Percentiles rank a stretch among this genome's conserved stretches.
phyloP scores from a whole-genome alignment of 2,113 vertebrate genomes.

The Clinocottus analis region DNA sequence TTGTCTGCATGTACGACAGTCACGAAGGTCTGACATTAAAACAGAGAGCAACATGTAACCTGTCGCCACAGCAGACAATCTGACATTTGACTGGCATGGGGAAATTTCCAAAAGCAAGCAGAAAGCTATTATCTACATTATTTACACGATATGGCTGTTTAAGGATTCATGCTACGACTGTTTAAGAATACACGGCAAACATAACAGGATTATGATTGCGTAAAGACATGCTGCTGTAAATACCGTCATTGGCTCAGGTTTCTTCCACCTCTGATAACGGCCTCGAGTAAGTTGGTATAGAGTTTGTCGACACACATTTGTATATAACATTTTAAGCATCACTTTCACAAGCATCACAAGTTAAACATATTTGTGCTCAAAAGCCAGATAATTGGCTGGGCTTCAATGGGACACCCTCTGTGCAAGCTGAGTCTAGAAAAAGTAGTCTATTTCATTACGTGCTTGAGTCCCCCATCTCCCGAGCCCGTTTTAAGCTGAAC shows the following conservation, averaged over 20 bases:
- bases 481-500: too few relatives aligned
- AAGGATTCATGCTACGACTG: not conserved
- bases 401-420: not conserved
- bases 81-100: conserved; percentile 25
- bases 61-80: not conserved
- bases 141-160: conserved; percentile 19
- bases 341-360: not conserved
- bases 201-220: not conserved
- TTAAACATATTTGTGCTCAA: not conserved
- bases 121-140: conserved; percentile 12
- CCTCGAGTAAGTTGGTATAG: not conserved
- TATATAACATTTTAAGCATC: not conserved
- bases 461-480: too few relatives aligned
- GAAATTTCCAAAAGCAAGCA: conserved; percentile 20
- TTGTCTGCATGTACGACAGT: conserved; percentile 4
- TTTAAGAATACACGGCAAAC: not conserved
- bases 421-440: too few relatives aligned
- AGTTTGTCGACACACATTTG: not conserved
- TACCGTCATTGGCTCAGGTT: not conserved
- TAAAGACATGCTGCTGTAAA: conserved; percentile 17
- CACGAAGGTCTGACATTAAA: conserved; percentile 38
- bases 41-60: not conserved
- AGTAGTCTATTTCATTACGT: too few relatives aligned
- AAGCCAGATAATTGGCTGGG: not conserved
- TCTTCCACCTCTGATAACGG: not conserved